Percentiles rank a stretch among this genome's conserved stretches.
Conservation (phyloP, 2,888 invertebrate genomes). For the Perizoma affinitatum region DNA sequence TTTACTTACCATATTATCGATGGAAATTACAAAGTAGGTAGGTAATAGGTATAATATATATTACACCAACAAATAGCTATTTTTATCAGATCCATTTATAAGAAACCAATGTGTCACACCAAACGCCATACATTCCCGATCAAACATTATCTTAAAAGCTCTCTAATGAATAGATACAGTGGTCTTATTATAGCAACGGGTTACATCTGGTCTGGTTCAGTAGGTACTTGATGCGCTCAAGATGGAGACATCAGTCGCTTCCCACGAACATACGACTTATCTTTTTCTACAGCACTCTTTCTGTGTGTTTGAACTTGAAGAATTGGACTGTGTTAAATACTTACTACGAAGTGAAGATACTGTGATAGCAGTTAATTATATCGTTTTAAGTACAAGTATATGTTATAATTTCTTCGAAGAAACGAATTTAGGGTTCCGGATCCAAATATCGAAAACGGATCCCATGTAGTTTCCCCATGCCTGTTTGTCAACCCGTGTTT, state of each 20-base stretch:
- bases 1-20: too few species aligned
- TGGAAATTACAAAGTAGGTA: too few species aligned
- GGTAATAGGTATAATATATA: too few species aligned
- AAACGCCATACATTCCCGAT: neutral
- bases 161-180: constrained; percentile 40
- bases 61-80: too few species aligned
- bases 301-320: constrained; percentile 14
- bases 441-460: too few species aligned
- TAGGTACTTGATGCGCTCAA: constrained; percentile 42
- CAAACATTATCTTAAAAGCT: constrained; percentile 26
- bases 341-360: neutral
- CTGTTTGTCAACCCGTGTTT: too few species aligned
- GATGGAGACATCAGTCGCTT: constrained; percentile 41
- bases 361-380: too few species aligned
- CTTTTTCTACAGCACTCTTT: constrained; percentile 41
- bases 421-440: too few species aligned
- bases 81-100: neutral
- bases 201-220: constrained; percentile 51
- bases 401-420: too few species aligned
- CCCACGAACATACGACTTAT: constrained; percentile 52
- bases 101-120: constrained; percentile 16
- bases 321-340: constrained; percentile 1
- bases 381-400: too few species aligned
- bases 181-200: constrained; percentile 49
- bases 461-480: too few species aligned